Percentiles rank a stretch among this genome's conserved stretches.
Conservation (phyloP, 2,797 vertebrate species). For the Picus viridis region DNA sequence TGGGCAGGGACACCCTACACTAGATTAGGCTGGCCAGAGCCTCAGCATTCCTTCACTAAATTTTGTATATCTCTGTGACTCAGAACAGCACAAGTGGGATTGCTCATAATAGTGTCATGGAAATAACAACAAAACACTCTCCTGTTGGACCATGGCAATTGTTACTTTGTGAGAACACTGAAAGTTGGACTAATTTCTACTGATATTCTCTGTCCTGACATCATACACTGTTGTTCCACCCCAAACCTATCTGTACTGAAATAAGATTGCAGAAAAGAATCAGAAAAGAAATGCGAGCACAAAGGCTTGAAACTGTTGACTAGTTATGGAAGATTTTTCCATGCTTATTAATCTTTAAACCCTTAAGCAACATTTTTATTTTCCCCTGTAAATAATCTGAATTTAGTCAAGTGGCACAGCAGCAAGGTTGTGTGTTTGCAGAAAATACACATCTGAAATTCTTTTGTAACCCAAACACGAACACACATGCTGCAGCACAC, state of each 20-base stretch:
- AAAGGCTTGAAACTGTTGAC: not conserved
- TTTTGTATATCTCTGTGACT: not conserved
- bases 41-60: not conserved
- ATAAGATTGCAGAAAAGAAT: not conserved
- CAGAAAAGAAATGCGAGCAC: not conserved
- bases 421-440: not conserved
- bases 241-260: not conserved
- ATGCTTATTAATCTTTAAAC: not conserved
- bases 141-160: not conserved
- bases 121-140: not conserved
- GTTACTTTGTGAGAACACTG: not conserved
- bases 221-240: not conserved
- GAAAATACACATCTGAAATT: not conserved
- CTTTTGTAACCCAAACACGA: not conserved
- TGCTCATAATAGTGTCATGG: not conserved
- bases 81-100: not conserved
- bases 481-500: not conserved
- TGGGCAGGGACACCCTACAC: no score
- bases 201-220: conserved; percentile 49
- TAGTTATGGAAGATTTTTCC: not conserved
- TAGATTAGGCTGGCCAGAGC: no score
- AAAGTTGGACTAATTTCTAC: conserved; percentile 38
- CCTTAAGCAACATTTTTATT: not conserved
- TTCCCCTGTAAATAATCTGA: not conserved
- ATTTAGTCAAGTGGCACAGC: not conserved